Evolutionary conservation across 2,888 invertebrate genomes (phyloP), one percentile per base, ranked within the genome.

Genomic region (Morinoia aosen): DNA sequence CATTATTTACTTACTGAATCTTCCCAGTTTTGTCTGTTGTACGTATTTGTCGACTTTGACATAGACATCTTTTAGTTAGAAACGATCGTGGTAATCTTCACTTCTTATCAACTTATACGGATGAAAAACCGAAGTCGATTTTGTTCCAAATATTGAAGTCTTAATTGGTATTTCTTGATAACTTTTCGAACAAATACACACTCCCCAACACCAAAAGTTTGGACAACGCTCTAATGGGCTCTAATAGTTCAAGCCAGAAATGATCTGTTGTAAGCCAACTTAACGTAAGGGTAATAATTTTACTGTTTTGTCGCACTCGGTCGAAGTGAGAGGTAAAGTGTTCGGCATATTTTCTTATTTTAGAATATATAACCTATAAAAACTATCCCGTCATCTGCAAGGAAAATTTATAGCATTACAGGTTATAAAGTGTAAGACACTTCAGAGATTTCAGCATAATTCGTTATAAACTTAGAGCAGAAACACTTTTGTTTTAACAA

Each of bases 1-100:
- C 48, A 48, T 48, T 48, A 48, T 48, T 48, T 48, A 98, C 98
- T 98, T 98, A 99, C 99, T 95, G 99, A 98, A 98, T 99, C 99
- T 98, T 99, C 99, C 99, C 99, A 99, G 97, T 99, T 99, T 97
- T 99, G 99, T 97, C 99, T 98, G 97, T 99, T 99, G 97, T 99
- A 99, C 0, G 98, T 99, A 97, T 99, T 99, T 95, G 99, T 98
- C 95, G 98, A 98, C 97, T 98, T 98, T 25, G 98, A 98, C 96
- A 98, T 98, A 97, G 98, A 98, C 98, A 98, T 98, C 97, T 96
- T 97, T 95, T 14, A n/a, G n/a, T n/a, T n/a, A 90, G 0, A 14
- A 90, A 90, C 2, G 12, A 25, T 90, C 1, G 39, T 76, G 33
- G 33, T 33, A 33, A 16, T 33, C 25, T 3, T 3, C 25, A 76